Evolutionary conservation across 2,797 vertebrate genomes (phyloP), one percentile per base, ranked within the genome.

Genomic region (Ctenopoma multispine): DNA sequence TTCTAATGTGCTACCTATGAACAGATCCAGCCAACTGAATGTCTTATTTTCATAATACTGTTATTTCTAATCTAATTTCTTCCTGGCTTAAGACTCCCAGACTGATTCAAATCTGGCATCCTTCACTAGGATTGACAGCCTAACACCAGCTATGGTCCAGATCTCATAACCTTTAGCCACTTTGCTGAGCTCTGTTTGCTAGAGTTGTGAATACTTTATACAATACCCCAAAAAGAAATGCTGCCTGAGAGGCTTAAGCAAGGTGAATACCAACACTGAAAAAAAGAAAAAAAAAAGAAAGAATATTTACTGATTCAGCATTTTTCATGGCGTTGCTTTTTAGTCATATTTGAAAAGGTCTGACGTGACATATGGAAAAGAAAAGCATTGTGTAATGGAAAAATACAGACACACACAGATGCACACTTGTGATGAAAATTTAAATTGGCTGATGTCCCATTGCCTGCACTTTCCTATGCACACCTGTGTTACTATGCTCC

Each of bases 91-190:
- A 60, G 31, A 31, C 4, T 62, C 29, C 54, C 1, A 72, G 31
- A 56, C 57, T 63, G 49, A 43, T 31, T 31, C 54, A 80, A 79
- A 82, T 78, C 57, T 5, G 0, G 36, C 59, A 66, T 58, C 50
- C 60, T 73, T 72, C 24, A 4, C 46, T 14, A 21, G 66, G 63
- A 77, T 79, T 85, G 82, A 51, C 63, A 78, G 24, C 74, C 61
- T 65, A 72, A 78, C 67, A 41, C 18, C 56, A 65, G 66, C 48
- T 65, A 69, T 69, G 66, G 75, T 44, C 70, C 21, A 82, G 83
- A 86, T 85, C 80, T 68, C 64, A 56, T 75, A 79, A 81, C 80
- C 63, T 68, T 66, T 70, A 82, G 80, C 66, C 49, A 50, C 57
- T 82, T 74, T 77, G 60, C 57, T 60, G 40, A 72, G 48, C 53